Evolutionary conservation across 2,888 invertebrate species (phyloP), one percentile per base, ranked within the genome.

Genomic region (Metalampra italica): DNA sequence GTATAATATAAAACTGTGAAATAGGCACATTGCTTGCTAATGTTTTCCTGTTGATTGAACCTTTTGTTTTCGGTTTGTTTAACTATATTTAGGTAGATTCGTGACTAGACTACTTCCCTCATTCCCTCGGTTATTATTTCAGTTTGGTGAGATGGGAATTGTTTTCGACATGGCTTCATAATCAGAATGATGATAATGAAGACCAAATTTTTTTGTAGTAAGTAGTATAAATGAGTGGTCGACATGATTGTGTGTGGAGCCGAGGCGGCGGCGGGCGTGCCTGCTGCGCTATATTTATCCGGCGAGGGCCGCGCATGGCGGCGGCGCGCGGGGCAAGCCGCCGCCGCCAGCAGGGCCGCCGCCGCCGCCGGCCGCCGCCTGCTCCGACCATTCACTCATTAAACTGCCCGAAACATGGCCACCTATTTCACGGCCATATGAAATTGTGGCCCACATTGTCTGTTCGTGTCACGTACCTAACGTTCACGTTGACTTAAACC

Each of bases 271-370:
- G 65, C 60, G 70, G 77, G 78, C 79, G 72, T 77, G 84, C 82
- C 78, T 80, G 85, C 81, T 68, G 78, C 64, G 79, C 87, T 88
- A 88, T 80, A 86, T 86, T 76, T 87, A 88, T 74, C 70, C 71
- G 55, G 76, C 79, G 85, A 85, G 87, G 85, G 84, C 82, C 79
- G 79, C 71, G 68, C 50, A 57, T 59, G 53, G 55, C 43, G 50
- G 47, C 55, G 49, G 62, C 57, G 61, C 62, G 71, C 68, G 65
- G 53, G 64, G 68, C 66, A 64, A 52, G 45, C 32, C 11, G 36
- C 9, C 8, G 32, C 32, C 4, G 32, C 22, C 22, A 22, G 55
- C 62, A 75, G 75, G 79, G 75, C 77, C 72, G 68, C 64, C 64
- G 69, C 67, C 38, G 39, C 42, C 41, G 32, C 44, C 40, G 14